Percentiles rank a stretch among this genome's conserved stretches.
These are phyloP conservation scores for Aurelia aurita complex sp. Pacific DNA, from an alignment of 30 jellyfish, hydroid and myxozoan species.

Conservation along the genomic window DNA sequence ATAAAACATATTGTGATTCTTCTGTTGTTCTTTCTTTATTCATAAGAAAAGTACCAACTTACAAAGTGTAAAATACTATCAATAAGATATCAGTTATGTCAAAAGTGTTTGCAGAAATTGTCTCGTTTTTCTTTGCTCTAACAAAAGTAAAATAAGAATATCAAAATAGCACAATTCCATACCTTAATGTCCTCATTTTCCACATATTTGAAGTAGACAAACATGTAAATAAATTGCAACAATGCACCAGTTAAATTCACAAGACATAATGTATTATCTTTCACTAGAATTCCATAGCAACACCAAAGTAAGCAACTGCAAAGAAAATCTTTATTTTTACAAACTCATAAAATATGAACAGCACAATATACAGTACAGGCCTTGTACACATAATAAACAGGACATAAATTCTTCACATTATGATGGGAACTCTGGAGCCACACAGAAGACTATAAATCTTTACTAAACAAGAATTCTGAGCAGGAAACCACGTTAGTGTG, in stretches of 20 bases:
- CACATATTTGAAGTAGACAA: slow-evolving; percentile 54
- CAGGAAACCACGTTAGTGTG: too few relatives aligned
- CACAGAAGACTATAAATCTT: too few relatives aligned
- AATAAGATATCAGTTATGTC: not conserved
- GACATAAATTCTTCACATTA: too few relatives aligned
- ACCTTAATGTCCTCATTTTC: slow-evolving; percentile 26
- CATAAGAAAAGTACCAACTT: not conserved
- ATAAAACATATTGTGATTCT: too few relatives aligned
- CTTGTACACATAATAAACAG: too few relatives aligned
- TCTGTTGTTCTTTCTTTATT: too few relatives aligned
- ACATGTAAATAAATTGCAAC: slow-evolving; percentile 64
- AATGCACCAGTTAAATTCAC: slow-evolving; percentile 79
- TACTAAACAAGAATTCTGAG: too few relatives aligned
- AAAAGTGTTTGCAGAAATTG: too few relatives aligned
- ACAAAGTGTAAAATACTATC: too few relatives aligned
- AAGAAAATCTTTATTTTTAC: not conserved
- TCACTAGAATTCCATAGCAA: slow-evolving; percentile 65
- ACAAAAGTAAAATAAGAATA: not conserved
- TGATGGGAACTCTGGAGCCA: too few relatives aligned
- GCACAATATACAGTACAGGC: too few relatives aligned
- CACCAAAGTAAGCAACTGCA: slow-evolving; percentile 70
- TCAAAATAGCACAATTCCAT: not conserved
- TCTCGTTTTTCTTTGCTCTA: too few relatives aligned
- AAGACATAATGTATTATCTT: slow-evolving; percentile 44
- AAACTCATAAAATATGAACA: not conserved